These are phyloP conservation scores for Notoglanidium macrostoma DNA, from an alignment of 2,797 vertebrate species.

Conservation along the genomic window DNA sequence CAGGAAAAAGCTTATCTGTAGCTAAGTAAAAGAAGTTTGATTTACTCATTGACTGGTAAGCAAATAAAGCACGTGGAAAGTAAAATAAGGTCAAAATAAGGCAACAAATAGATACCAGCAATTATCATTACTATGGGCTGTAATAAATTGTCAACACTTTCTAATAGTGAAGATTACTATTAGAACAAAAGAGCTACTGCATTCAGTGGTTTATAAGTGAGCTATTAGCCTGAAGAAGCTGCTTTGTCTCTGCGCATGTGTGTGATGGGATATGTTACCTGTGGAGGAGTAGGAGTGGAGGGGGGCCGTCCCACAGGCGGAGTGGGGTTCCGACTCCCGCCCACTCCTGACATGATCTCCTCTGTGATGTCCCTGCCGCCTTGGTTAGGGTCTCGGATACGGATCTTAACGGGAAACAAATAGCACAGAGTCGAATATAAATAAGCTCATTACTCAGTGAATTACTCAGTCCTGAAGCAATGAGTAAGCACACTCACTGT, in stretches of 20 bases:
- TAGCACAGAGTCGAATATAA: slow-evolving; percentile 61
- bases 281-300: slow-evolving; percentile 89
- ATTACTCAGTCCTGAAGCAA: slow-evolving; percentile 28
- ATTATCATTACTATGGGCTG: not conserved
- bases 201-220: not conserved
- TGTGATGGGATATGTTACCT: slow-evolving; percentile 76
- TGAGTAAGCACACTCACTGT: slow-evolving; percentile 79
- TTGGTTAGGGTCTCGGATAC: slow-evolving; percentile 98
- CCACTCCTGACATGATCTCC: slow-evolving; percentile 90
- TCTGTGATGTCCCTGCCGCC: slow-evolving; percentile 98
- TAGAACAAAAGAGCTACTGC: not conserved
- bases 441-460: not conserved
- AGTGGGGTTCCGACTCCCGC: slow-evolving; percentile 74
- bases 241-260: not conserved
- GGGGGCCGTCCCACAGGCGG: slow-evolving; percentile 83
- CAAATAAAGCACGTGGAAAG: not conserved
- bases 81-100: slow-evolving; percentile 15
- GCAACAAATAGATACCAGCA: not conserved
- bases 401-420: slow-evolving; percentile 83
- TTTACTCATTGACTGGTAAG: not conserved
- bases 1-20: not conserved
- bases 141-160: not conserved
- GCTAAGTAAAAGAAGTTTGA: not conserved
- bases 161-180: not conserved
- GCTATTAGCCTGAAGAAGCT: not conserved